Base-by-base conservation (phyloP, 1,140 invertebrate species). In the Diorhabda elongata region DNA sequence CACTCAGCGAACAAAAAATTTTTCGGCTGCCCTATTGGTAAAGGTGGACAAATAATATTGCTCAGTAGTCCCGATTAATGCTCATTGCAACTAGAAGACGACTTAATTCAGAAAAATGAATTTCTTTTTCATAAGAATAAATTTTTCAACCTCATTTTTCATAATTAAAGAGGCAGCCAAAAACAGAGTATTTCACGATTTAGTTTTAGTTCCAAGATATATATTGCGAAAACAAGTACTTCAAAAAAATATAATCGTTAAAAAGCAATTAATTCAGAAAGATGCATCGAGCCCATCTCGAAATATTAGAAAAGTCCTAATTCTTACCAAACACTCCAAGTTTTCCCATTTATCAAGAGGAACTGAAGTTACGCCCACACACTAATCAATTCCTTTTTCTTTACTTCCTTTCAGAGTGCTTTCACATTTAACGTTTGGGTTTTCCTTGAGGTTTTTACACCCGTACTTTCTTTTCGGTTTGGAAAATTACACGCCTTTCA, bases 321-420 rank as follows among this genome's bases (percentile, higher is more conserved):
- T 52, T 52, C n/a, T 52, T 52, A n/a, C n/a, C 6, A 6, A 52
- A 52, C 6, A 6, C 47, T 52, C 47, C n/a, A 52, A 52, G 47
- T 52, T 52, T 52, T 52, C 47, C 47, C 47, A 52, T 52, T 52
- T 52, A 52, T 52, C 47, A 52, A n/a, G 47, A 52, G 47, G n/a
- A 6, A 52, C 3, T 4, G 47, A 52, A 52, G n/a, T n/a, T 47
- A 67, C 65, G 65, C 65, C 65, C 65, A 67, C 65, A 67, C 44
- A 67, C 65, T 67, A 60, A 67, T 67, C 58, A 67, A 59, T 42
- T 67, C 52, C 58, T 67, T 56, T 66, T 67, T 67, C 58, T 67
- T 61, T 61, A 61, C 26, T 61, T 61, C 59, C 42, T 61, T 61
- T 43, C 26, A 61, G 45, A 45, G 45, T 44, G 11, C 58, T 60